Conservation (phyloP, 1,140 invertebrate genomes). For the Drosophila kohkoa region DNA sequence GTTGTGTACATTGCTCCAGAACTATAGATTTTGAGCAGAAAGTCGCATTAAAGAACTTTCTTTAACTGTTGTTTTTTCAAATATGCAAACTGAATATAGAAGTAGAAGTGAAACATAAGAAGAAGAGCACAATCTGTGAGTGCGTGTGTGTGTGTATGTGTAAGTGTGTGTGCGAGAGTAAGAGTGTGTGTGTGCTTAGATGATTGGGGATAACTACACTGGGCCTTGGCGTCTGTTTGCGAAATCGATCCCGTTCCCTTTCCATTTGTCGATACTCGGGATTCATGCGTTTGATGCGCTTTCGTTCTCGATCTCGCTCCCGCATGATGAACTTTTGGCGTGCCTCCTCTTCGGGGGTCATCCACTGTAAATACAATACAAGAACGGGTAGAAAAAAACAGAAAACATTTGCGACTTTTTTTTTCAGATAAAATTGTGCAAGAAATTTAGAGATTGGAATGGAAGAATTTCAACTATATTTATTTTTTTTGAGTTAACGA, state of each 20-base stretch:
- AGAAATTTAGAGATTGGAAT: neutral
- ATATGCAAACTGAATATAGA: neutral
- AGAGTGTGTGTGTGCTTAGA: slow-evolving; percentile 1
- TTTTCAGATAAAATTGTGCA: neutral
- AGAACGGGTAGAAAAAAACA: slow-evolving; percentile 53
- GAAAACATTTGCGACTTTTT: slow-evolving; percentile 12
- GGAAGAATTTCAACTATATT: too few relatives aligned
- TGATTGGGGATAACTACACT: slow-evolving; percentile 76
- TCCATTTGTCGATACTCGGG: slow-evolving; percentile 80
- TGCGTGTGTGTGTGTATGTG: neutral
- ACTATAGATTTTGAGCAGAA: slow-evolving; percentile 3
- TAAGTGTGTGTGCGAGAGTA: slow-evolving; percentile 2
- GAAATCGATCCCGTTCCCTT: slow-evolving; percentile 73
- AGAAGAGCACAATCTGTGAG: slow-evolving; percentile 17
- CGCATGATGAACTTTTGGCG: slow-evolving; percentile 80
- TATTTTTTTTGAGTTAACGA: too few relatives aligned
- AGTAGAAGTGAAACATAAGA: slow-evolving; percentile 18
- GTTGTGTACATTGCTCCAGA: slow-evolving; percentile 24
- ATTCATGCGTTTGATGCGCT: slow-evolving; percentile 77
- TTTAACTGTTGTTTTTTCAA: neutral
- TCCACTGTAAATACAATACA: slow-evolving; percentile 76
- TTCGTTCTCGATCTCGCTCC: slow-evolving; percentile 74
- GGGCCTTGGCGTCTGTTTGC: slow-evolving; percentile 76
- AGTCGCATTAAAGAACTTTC: neutral
- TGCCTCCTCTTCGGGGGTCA: slow-evolving; percentile 80